Evolutionary conservation across 2,888 invertebrate genomes (phyloP).

Genomic region (Caenorhabditis virilis): DNA sequence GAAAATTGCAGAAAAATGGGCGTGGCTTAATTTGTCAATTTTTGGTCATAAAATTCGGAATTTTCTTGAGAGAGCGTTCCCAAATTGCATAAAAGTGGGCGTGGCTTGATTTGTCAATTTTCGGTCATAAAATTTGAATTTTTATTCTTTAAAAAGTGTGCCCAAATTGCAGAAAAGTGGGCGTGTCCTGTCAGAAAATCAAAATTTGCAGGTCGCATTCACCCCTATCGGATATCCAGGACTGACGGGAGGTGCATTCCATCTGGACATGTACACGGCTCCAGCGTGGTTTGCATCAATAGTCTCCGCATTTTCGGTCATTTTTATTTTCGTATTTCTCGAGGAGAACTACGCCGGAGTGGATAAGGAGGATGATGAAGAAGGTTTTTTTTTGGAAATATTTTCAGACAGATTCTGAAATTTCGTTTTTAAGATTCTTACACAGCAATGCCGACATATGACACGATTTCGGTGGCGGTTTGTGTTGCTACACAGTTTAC

Average conservation of each 20-base stretch:
- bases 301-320: conserved; percentile 43
- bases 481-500: conserved; percentile 52
- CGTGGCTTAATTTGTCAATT: no score
- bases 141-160: no score
- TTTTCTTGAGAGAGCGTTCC: no score
- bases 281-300: conserved; percentile 55
- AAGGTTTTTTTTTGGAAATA: conserved; percentile 12
- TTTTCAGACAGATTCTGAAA: background rate
- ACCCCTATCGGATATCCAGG: conserved; percentile 56
- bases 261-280: conserved; percentile 58
- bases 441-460: conserved; percentile 49
- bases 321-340: conserved; percentile 46
- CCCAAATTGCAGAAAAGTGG: no score
- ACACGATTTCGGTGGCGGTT: conserved; percentile 38
- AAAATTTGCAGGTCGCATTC: conserved; percentile 47
- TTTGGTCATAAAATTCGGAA: no score
- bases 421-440: conserved; percentile 34
- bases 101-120: no score
- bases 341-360: conserved; percentile 47
- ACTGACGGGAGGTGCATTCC: conserved; percentile 13
- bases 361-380: conserved; percentile 30
- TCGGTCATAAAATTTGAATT: no score
- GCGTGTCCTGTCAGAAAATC: no score
- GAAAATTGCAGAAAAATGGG: no score
- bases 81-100: no score